Base-by-base conservation (phyloP, 2,888 invertebrate species). In the Hydrotaea cyrtoneurina region DNA sequence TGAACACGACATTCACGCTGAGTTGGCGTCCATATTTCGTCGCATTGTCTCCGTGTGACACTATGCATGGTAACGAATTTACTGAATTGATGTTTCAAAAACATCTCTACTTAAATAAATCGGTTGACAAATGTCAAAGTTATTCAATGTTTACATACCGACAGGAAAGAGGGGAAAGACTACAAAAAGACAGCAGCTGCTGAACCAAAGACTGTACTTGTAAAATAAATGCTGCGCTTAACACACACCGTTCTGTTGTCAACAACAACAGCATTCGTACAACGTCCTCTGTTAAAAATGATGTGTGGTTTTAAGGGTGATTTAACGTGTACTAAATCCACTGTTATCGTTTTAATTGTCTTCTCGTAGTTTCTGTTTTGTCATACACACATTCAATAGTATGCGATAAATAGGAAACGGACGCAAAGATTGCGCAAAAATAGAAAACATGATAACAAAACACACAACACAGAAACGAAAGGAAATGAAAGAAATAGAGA, bases 231-330 rank as follows among this genome's bases (percentile, higher is more conserved):
- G 21, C 23, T 59, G 19, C 2, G 5, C 19, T 39, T 74, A 17
- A 76, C 46, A 46, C 50, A 43, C 39, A 19, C 19, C 43, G 43
- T n/a, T n/a, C 19, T 46, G 69, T 64, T n/a, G 26, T 15, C 15
- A 43, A 69, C 69, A 39, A 17, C 26, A 21, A 15, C 46, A 13
- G 46, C 23, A 66, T 17, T 39, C 50, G 10, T 50, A 36, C 2
- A 55, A 75, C 50, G 43, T 74, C 43, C 26, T 75, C 31, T 71
- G 71, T 76, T 66, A 43, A 53, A 15, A 39, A 11, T 11, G 8
- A 13, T 59, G 23, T 62, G 62, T 31, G 43, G 69, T 66, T 78
- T 75, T 81, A 80, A 78, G 84, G 84, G 80, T 84, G 80, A 75
- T 66, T 81, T 71, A 74, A 72, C 43, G 66, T 26, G 13, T 13